Percentiles rank a stretch among this genome's conserved stretches.
These are phyloP conservation scores for Chaunax sp. DNA, from an alignment of 2,797 vertebrate species.

Conservation along the genomic window DNA sequence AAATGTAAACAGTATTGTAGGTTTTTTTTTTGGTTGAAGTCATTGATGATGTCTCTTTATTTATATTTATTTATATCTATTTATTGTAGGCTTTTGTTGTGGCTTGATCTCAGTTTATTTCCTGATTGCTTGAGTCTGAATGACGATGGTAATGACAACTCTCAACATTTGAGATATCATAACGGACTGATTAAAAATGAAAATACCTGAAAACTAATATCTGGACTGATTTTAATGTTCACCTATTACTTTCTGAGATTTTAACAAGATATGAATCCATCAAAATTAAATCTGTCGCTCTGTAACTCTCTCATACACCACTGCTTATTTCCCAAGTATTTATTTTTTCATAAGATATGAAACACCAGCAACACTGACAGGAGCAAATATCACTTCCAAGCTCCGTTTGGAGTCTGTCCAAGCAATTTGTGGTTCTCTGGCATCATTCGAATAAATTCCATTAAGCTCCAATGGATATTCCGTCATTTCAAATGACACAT, in stretches of 20 bases:
- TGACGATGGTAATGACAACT: too few species aligned
- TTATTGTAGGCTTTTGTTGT: too few species aligned
- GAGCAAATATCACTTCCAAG: not conserved
- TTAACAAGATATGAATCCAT: conserved; percentile 5
- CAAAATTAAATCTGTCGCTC: not conserved
- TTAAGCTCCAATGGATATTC: not conserved
- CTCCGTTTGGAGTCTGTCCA: conserved; percentile 11
- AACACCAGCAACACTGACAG: not conserved
- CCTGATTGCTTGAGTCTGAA: too few species aligned
- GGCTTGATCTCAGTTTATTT: too few species aligned
- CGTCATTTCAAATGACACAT: conserved; percentile 10
- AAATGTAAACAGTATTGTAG: too few species aligned
- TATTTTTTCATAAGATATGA: not conserved
- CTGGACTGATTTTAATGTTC: not conserved
- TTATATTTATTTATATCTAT: too few species aligned
- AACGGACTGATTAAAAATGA: not conserved
- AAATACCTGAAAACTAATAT: not conserved
- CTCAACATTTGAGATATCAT: not conserved
- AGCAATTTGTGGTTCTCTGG: not conserved
- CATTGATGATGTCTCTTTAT: too few species aligned
- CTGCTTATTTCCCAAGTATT: not conserved
- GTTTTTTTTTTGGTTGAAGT: too few species aligned
- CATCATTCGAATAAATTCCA: conserved; percentile 5
- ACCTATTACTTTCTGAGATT: too few species aligned
- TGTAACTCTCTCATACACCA: not conserved